A percentile compares a stretch with the other conserved stretches of the same genome.
Evolutionary conservation across 2,113 vertebrate species (phyloP).

Genomic region (Pleuronectes platessa): DNA sequence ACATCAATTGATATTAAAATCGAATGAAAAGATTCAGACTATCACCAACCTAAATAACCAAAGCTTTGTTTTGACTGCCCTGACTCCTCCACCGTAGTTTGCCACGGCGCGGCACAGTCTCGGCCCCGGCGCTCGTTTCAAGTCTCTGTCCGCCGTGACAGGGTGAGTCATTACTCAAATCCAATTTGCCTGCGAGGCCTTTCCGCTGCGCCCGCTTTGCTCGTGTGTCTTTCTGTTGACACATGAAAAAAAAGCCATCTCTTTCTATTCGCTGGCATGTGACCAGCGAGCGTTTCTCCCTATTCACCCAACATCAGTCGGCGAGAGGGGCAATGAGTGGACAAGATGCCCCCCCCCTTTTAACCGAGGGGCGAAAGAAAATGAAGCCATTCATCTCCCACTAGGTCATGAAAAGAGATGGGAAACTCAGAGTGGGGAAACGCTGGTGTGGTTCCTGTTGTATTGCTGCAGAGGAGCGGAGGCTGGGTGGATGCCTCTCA

Average conservation of each 20-base stretch:
- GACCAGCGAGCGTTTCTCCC: conserved; percentile 44
- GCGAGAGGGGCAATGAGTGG: conserved; percentile 51
- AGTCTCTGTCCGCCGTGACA: conserved; percentile 58
- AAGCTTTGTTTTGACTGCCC: conserved; percentile 54
- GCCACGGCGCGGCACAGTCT: conserved; percentile 51
- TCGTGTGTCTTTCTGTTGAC: conserved; percentile 69
- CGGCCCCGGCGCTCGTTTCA: conserved; percentile 45
- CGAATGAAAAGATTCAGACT: conserved; percentile 19
- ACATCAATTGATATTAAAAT: not conserved
- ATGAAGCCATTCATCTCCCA: conserved; percentile 72
- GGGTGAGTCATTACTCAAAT: conserved; percentile 75
- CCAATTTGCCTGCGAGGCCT: conserved; percentile 70
- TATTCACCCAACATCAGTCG: conserved; percentile 59
- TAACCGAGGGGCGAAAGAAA: conserved; percentile 78
- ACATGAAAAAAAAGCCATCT: conserved; percentile 52
- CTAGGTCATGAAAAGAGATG: conserved; percentile 64
- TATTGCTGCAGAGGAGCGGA: conserved; percentile 43
- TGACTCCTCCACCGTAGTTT: conserved; percentile 32
- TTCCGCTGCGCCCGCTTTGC: conserved; percentile 63
- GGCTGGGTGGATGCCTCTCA: conserved; percentile 33
- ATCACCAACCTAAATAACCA: conserved; percentile 61
- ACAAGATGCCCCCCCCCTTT: conserved; percentile 65
- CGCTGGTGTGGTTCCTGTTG: conserved; percentile 48
- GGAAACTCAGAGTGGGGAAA: conserved; percentile 46
- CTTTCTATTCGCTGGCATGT: conserved; percentile 53